Conservation (phyloP, 2,113 vertebrate genomes). For the Xenopus borealis region DNA sequence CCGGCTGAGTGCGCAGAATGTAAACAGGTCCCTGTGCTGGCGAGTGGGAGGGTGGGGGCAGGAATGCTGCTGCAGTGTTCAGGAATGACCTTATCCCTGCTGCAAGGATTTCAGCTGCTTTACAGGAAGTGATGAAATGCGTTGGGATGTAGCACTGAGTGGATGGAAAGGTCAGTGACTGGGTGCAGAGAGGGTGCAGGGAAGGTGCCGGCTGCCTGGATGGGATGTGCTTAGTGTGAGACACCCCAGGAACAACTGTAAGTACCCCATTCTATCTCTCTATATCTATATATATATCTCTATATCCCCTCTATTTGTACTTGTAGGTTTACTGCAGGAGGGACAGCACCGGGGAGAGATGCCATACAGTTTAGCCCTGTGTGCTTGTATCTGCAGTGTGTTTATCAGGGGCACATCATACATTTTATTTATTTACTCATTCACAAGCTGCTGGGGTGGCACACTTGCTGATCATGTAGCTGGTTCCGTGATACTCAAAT, state of each 20-base stretch:
- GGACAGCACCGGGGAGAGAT: too few relatives aligned
- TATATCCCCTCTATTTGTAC: too few relatives aligned
- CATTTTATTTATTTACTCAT: too few relatives aligned
- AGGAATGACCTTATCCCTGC: slow-evolving; percentile 38
- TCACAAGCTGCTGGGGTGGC: too few relatives aligned
- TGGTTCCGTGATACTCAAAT: too few relatives aligned
- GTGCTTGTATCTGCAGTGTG: too few relatives aligned
- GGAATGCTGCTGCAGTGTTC: slow-evolving; percentile 24
- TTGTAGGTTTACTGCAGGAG: too few relatives aligned
- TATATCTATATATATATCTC: too few relatives aligned
- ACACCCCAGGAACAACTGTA: background rate
- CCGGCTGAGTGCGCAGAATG: slow-evolving; percentile 6
- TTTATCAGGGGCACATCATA: too few relatives aligned
- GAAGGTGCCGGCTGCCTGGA: background rate
- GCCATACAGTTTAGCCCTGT: too few relatives aligned
- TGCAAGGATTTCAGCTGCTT: slow-evolving; percentile 29
- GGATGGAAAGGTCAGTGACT: slow-evolving; percentile 10
- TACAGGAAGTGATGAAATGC: slow-evolving; percentile 38
- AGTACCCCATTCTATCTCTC: slow-evolving; percentile 6
- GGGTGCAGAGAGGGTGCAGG: background rate
- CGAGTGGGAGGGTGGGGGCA: slow-evolving; percentile 1
- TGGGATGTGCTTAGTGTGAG: background rate
- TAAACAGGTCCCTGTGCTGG: slow-evolving; percentile 18
- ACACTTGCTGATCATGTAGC: too few relatives aligned
- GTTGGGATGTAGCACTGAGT: slow-evolving; percentile 1